These are phyloP conservation scores for Gnathonemus longibarbis DNA, from an alignment of 2,113 vertebrate species.

Conservation along the genomic window DNA sequence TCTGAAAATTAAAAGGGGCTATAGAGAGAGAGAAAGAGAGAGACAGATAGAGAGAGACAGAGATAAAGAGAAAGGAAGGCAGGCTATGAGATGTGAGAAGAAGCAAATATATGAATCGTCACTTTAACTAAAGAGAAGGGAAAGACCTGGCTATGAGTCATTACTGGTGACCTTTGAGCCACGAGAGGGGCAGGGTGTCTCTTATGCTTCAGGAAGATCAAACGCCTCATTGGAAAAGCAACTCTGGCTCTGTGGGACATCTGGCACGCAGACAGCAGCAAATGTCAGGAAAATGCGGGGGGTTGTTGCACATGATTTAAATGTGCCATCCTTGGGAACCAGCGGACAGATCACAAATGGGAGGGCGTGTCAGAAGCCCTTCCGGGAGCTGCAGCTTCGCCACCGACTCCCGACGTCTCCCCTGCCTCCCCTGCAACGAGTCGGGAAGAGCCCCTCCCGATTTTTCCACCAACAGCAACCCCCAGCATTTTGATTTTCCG, in stretches of 20 bases:
- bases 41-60: not conserved
- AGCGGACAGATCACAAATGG: not conserved
- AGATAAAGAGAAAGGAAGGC: not conserved
- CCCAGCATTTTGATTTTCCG: not conserved
- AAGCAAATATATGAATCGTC: not conserved
- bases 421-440: too few species aligned
- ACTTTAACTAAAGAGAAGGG: not conserved
- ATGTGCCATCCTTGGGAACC: not conserved
- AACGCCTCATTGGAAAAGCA: not conserved
- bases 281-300: not conserved
- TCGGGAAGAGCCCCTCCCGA: too few species aligned
- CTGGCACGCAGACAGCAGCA: conserved; percentile 12
- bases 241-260: conserved; percentile 12
- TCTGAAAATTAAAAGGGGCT: not conserved
- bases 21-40: not conserved
- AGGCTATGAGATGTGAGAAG: not conserved
- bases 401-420: too few species aligned
- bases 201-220: conserved; percentile 10
- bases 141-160: not conserved
- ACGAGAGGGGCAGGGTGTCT: not conserved
- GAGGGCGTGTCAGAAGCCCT: too few species aligned
- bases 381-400: too few species aligned
- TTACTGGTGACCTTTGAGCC: not conserved
- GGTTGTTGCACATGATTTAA: conserved; percentile 6
- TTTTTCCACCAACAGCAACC: not conserved